phyloP scores from a whole-genome alignment of 2,113 vertebrate species.

The Sphaerodactylus townsendi region DNA sequence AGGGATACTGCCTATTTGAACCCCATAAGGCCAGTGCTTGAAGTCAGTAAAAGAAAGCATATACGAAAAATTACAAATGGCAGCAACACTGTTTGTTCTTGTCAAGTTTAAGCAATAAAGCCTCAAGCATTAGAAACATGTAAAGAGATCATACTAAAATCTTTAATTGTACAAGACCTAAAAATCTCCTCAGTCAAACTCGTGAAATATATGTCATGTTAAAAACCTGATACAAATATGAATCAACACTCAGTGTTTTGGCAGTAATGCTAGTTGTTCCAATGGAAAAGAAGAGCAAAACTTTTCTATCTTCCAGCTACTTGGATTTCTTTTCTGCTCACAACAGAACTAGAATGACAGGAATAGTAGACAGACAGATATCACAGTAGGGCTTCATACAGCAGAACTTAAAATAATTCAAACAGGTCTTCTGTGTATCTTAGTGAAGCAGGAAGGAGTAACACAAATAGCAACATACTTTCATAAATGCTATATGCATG shows the following conservation, averaged over 20 bases:
- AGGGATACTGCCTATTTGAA: conserved; percentile 79
- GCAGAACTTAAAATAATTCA: conserved; percentile 43
- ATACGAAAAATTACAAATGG: conserved; percentile 82
- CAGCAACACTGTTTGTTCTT: conserved; percentile 71
- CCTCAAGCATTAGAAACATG: conserved; percentile 78
- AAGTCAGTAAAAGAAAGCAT: conserved; percentile 76
- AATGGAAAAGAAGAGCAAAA: conserved; percentile 70
- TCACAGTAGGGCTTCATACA: conserved; percentile 10
- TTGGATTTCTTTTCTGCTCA: background rate
- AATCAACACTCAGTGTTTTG: conserved; percentile 78
- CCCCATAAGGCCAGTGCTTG: conserved; percentile 77
- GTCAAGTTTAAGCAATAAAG: conserved; percentile 75
- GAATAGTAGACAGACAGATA: conserved; percentile 37
- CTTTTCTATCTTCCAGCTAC: conserved; percentile 31
- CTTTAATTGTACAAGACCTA: conserved; percentile 73
- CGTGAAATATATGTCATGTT: conserved; percentile 76
- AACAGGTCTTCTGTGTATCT: conserved; percentile 35
- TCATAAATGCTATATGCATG: background rate
- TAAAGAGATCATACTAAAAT: conserved; percentile 79
- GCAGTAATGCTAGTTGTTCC: conserved; percentile 87
- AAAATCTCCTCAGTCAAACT: conserved; percentile 75
- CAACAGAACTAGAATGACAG: conserved; percentile 34
- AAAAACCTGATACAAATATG: conserved; percentile 83
- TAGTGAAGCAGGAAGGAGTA: conserved; percentile 37
- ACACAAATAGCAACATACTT: conserved; percentile 35